phyloP scores from a whole-genome alignment of 2,113 vertebrate species.

The Serilophus lunatus region DNA sequence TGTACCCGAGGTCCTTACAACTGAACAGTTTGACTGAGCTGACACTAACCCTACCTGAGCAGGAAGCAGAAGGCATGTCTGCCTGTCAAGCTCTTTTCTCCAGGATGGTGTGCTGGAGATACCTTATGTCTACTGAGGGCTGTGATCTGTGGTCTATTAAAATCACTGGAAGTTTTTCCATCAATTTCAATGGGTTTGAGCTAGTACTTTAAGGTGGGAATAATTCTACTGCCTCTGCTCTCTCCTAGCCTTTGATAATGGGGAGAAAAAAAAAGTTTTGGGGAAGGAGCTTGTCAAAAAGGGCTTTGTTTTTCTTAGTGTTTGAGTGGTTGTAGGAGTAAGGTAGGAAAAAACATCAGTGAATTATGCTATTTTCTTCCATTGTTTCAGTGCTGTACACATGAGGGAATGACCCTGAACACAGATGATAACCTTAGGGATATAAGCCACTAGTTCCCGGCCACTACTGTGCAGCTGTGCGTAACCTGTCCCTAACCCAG shows the following conservation, averaged over 20 bases:
- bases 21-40: background rate
- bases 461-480: accelerated
- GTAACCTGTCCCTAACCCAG: background rate
- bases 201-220: background rate
- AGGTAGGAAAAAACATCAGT: background rate
- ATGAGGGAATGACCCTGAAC: background rate
- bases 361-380: background rate
- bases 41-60: background rate
- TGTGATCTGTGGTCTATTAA: background rate
- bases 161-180: background rate
- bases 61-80: background rate
- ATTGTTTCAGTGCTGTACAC: background rate
- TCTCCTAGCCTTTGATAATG: background rate
- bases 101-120: background rate
- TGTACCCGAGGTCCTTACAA: background rate
- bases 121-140: background rate
- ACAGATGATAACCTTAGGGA: background rate
- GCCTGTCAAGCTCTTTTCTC: background rate
- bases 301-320: background rate
- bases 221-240: background rate
- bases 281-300: background rate
- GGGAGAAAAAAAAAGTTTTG: background rate
- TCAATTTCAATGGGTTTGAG: background rate
- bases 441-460: too few relatives aligned
- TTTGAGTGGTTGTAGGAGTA: background rate